These are phyloP conservation scores for Speoplatyrhinus poulsoni DNA, from an alignment of 2,113 vertebrate genomes.

Conservation along the genomic window DNA sequence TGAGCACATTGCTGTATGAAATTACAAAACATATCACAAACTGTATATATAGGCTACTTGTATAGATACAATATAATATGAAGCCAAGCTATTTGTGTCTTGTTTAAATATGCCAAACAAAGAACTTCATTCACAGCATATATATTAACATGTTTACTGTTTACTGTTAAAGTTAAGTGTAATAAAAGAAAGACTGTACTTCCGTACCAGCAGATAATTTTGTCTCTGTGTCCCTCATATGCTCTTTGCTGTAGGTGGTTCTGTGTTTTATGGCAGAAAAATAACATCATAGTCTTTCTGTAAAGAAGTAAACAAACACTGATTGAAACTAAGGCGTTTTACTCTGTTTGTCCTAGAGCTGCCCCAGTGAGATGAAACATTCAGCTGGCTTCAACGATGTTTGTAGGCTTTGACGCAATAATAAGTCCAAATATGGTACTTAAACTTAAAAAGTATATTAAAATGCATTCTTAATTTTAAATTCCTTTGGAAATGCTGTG, in stretches of 20 bases:
- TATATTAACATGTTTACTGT: slow-evolving; percentile 51
- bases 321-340: slow-evolving; percentile 16
- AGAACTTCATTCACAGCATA: slow-evolving; percentile 63
- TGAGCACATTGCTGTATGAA: slow-evolving; percentile 49
- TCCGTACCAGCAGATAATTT: neutral
- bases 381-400: slow-evolving; percentile 10
- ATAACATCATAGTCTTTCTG: slow-evolving; percentile 22
- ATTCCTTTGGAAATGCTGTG: neutral
- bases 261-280: neutral
- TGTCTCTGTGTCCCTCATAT: neutral
- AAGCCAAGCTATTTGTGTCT: slow-evolving; percentile 38
- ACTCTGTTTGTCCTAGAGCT: slow-evolving; percentile 3
- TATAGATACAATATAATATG: slow-evolving; percentile 44
- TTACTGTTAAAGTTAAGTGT: slow-evolving; percentile 54
- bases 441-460: no score
- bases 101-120: slow-evolving; percentile 53
- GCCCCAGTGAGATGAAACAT: slow-evolving; percentile 23
- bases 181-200: slow-evolving; percentile 40
- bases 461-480: neutral
- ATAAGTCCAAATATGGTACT: neutral
- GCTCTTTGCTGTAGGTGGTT: neutral
- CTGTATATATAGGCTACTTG: slow-evolving; percentile 61
- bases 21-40: slow-evolving; percentile 62
- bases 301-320: slow-evolving; percentile 25
- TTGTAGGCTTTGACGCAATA: neutral